Base-by-base conservation (phyloP, 2,888 invertebrate species). In the Mycalesis mineus region DNA sequence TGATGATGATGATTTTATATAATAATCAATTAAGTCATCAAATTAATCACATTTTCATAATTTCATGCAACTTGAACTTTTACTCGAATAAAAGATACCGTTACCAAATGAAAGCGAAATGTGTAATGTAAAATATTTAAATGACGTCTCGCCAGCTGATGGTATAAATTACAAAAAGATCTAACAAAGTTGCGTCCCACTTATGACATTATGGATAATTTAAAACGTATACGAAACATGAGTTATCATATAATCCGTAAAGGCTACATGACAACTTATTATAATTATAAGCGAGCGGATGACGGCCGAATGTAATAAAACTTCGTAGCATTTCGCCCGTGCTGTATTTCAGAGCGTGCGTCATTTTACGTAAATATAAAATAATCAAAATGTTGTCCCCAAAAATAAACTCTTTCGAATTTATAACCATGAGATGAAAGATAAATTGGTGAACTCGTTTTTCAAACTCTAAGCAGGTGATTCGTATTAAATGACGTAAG, bases 331-430 rank as follows among this genome's bases (percentile, higher is more conserved):
- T 75, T 74, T 75, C 74, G 71, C 74, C 67, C 73, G 70, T 70
- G 71, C 62, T 66, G 69, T 73, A 72, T 75, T 75, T 76, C 69
- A 63, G 70, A 69, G 67, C 70, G 77, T 82, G 84, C 84, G 84
- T 85, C 82, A 82, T 75, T 76, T 67, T 68, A 74, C 70, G 74
- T 75, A 78, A 77, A 77, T 75, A 78, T 71, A 70, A 73, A 68
- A 72, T 69, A 61, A 65, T 75, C 64, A 70, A 70, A 70, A 54
- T 69, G 69, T 67, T 66, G 66, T 64, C 67, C 64, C 70, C 75
- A 61, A 68, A 82, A 77, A 83, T 83, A 82, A 77, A 80, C 74
- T 74, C 66, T 68, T 76, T 72, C 67, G 65, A 68, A 66, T 66
- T 76, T 80, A 61, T 64, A 60, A 59, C 56, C 58, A 55, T 55